Evolutionary conservation across 2,113 vertebrate species (phyloP), one percentile per base, ranked within the genome.

Genomic region (Uria lomvia): DNA sequence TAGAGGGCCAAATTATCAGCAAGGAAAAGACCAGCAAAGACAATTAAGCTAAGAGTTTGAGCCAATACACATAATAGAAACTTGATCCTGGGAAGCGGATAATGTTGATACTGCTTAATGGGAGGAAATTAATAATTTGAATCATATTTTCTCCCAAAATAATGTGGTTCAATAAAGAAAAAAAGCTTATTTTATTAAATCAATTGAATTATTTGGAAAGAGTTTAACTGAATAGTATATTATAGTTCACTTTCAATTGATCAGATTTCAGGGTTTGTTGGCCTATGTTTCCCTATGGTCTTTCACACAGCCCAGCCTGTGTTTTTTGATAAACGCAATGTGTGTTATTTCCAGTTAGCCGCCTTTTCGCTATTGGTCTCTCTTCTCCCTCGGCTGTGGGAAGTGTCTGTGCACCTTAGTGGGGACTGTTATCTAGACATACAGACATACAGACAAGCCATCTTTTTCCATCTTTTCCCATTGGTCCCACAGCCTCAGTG

Each of bases 91-190:
- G 74, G 66, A 77, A 95, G 53, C 0, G 1, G 74, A 75, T 87
- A 87, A 91, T 49, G 66, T 65, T 89, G 60, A 67, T 96, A 77
- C 7, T 65, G 34, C 47, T 56, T 94, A 94, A 96, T 92, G 47
- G 53, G 80, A 92, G 91, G 89, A 96, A 91, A 92, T 87, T 60
- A 95, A 96, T 89, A 92, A 95, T 95, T 89, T 89, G 21, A 78
- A 78, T 91, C 9, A n/a, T 89, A 85, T 91, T 94, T 84, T 78
- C 30, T 91, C 34, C 68, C n/a, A 63, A 86, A 94, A 74, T 67
- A 91, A 86, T 81, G 52, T 71, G 14, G 43, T 56, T 91, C 80
- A 89, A 56, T 71, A 74, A 89, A 91, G 47, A 86, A 96, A 96
- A 92, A 92, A 72, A 47, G 2, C 29, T 67, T 71, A 26, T 85